Base-by-base conservation (phyloP, 1,140 invertebrate genomes). In the Eubasilissa regina region DNA sequence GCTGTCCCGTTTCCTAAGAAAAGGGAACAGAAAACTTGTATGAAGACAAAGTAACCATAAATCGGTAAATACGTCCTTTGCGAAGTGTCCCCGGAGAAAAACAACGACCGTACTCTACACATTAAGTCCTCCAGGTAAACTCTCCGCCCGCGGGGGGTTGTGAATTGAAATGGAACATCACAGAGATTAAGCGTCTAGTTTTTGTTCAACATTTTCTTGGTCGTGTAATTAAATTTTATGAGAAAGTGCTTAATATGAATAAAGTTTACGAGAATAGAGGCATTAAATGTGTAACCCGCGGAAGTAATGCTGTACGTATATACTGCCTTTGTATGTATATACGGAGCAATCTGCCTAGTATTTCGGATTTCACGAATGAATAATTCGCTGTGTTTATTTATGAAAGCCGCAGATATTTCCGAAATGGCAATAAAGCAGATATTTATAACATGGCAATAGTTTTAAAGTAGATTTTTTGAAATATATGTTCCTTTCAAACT, bases 21-120 rank as follows among this genome's bases (percentile, higher is more conserved):
- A 81, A 72, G 56, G 47, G 64, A 43, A 47, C 64, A 70, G 21
- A 75, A 77, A 79, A 82, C 68, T 82, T 80, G 79, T 83, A 83
- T 83, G 79, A 83, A 83, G 81, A 83, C 81, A 83, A 83, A 83
- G 81, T 83, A 78, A 83, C 81, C 76, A 79, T 83, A 83, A 83
- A 80, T 83, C 79, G 81, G 81, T 75, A 80, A 75, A 78, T 78
- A 78, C 81, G 78, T 80, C 79, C 73, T 80, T 75, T 70, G 58
- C 53, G 72, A 70, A 68, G 66, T 70, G 81, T 80, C 76, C 76
- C 78, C 35, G 21, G 79, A 55, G 79, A 73, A 53, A 64, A 74
- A 76, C 79, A 48, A 35, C 43, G 68, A 81, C 64, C 51, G 55
- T 72, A 48, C 77, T 78, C 77, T 47, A 62, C 73, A 75, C 75